Base-by-base conservation (phyloP, 2,888 invertebrate genomes). In the Rhabditoides inermis region DNA sequence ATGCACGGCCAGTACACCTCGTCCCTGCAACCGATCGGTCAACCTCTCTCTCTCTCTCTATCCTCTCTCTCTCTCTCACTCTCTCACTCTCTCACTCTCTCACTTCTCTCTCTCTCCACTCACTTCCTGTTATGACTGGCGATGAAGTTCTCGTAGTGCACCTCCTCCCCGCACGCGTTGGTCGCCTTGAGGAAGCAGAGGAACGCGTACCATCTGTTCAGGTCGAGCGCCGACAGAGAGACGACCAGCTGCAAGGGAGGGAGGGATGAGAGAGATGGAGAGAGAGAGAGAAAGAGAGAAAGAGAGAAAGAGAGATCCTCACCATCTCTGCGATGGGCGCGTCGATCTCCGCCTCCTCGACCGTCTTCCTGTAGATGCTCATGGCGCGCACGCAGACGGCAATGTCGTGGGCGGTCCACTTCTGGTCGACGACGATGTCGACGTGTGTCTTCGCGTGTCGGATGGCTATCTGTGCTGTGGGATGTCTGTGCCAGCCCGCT, bases 161-260 rank as follows among this genome's bases (percentile, higher is more conserved):
- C 22, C 30, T 44, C 42, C 26, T 37, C 35, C 28, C 58, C 58
- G 51, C 55, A 50, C 12, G 55, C 63, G 47, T 68, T 60, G 51
- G 62, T 56, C 5, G 65, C 72, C 54, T 75, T 70, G 60, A 73
- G 60, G 53, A 61, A 68, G 55, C 74, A 73, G 46, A 70, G 72
- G 55, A 70, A 75, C 12, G 74, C 69, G 58, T 69, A 73, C 72
- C 73, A 74, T 5, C 67, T 58, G 35, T 72, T 60, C 44, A 74
- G 55, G 28, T 68, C 68, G 28, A 74, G 49, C 20, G 60, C 53
- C 4, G 72, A 70, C 44, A 75, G 53, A 15, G 64, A 67, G 36
- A 70, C 74, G 35, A 75, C 65, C 15, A 74, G 55, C 72, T 73
- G 56, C 26, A 65, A 57, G 48, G 25, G 2, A 20, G 6, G 20